Conservation (phyloP, 2,888 invertebrate genomes). For the Scaptomyza tumidula region DNA sequence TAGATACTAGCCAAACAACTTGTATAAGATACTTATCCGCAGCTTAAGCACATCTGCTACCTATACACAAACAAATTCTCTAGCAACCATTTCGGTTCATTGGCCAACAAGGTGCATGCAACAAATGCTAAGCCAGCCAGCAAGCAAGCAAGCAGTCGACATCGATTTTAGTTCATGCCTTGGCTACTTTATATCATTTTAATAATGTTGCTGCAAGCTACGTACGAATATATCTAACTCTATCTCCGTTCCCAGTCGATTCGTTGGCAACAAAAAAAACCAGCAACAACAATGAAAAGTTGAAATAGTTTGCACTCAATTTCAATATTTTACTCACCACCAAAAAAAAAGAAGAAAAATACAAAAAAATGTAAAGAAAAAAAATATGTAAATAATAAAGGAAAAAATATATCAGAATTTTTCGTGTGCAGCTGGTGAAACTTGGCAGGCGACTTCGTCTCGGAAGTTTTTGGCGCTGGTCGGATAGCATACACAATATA, state of each 20-base stretch:
- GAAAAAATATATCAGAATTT: constrained; percentile 30
- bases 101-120: constrained; percentile 65
- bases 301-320: constrained; percentile 78
- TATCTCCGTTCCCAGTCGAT: constrained; percentile 28
- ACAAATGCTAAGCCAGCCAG: constrained; percentile 50
- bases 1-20: constrained; percentile 63
- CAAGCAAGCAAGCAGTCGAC: constrained; percentile 30
- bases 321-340: constrained; percentile 74
- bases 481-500: constrained; percentile 20
- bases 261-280: constrained; percentile 25
- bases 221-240: constrained; percentile 25
- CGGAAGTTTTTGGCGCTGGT: constrained; percentile 7
- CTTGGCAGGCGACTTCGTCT: constrained; percentile 51
- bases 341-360: constrained; percentile 16
- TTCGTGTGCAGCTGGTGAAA: constrained; percentile 52
- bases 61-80: constrained; percentile 20
- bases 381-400: constrained; percentile 24
- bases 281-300: constrained; percentile 41
- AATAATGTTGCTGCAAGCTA: constrained; percentile 70
- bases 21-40: constrained; percentile 60
- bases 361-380: constrained; percentile 4
- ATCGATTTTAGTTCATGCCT: constrained; percentile 60
- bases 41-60: constrained; percentile 55
- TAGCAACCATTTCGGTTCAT: constrained; percentile 54
- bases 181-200: constrained; percentile 75